A percentile compares a stretch with the other conserved stretches of the same genome.
Conservation (phyloP, 2,797 vertebrate genomes). For the Acrocephalus scirpaceus region DNA sequence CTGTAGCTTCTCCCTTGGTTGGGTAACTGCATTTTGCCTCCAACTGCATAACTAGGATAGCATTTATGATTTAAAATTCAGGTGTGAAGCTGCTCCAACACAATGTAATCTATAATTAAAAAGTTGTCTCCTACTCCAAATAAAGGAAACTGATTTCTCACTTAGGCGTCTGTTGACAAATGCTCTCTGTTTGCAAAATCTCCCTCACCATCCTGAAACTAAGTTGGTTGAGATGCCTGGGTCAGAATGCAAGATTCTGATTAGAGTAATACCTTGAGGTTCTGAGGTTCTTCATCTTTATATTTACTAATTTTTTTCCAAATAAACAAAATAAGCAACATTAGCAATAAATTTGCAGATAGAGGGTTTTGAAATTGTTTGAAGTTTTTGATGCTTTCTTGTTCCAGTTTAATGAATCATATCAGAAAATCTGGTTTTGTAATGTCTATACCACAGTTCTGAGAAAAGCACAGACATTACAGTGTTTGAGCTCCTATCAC, state of each 20-base stretch:
- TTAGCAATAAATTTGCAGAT: not conserved
- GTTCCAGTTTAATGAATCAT: not conserved
- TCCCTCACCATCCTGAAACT: not conserved
- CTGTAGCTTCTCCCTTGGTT: not conserved
- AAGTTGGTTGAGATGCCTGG: not conserved
- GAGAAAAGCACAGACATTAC: not conserved
- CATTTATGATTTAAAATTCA: not conserved
- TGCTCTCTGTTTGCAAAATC: not conserved
- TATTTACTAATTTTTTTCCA: not conserved
- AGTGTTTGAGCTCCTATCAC: not conserved
- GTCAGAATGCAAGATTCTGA: not conserved
- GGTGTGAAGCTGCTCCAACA: not conserved
- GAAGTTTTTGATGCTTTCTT: not conserved
- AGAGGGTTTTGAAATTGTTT: not conserved
- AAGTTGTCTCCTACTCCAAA: not conserved
- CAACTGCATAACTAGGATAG: not conserved
- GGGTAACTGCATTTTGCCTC: not conserved
- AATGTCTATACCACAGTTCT: not conserved
- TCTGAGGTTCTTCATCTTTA: not conserved
- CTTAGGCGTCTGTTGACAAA: not conserved
- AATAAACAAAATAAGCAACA: not conserved
- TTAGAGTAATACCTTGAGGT: not conserved
- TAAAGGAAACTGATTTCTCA: not conserved
- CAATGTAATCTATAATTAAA: not conserved
- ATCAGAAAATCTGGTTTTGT: not conserved